These are phyloP conservation scores for Cirrhinus mrigala DNA, from an alignment of 2,797 vertebrate species.

Conservation along the genomic window DNA sequence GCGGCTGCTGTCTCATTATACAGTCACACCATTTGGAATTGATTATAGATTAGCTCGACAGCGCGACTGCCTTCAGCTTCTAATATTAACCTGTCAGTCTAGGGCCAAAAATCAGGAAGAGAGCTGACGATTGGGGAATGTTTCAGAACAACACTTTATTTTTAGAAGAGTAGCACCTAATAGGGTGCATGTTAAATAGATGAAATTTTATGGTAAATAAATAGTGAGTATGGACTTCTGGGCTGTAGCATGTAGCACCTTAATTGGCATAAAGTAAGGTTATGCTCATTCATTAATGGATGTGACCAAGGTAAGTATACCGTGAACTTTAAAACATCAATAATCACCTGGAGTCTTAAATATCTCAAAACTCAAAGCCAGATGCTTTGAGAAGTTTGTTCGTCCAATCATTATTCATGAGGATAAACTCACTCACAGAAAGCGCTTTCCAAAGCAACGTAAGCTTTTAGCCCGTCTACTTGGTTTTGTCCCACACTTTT, in stretches of 20 bases:
- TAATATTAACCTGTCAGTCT: conserved; percentile 38
- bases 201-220: background rate
- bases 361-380: conserved; percentile 5
- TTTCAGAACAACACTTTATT: background rate
- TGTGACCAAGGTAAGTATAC: background rate
- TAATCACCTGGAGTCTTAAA: conserved; percentile 9
- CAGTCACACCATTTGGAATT: conserved; percentile 37
- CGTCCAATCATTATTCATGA: conserved; percentile 54
- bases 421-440: conserved; percentile 38
- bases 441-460: conserved; percentile 21
- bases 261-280: background rate
- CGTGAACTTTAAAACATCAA: conserved; percentile 3
- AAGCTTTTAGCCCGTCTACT: conserved; percentile 39
- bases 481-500: conserved; percentile 56
- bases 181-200: background rate
- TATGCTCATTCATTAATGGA: background rate
- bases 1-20: conserved; percentile 31
- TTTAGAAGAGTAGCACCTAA: background rate
- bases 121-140: background rate
- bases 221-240: background rate
- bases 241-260: background rate
- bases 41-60: conserved; percentile 38
- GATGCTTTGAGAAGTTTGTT: conserved; percentile 17
- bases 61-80: conserved; percentile 3
- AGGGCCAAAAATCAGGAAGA: background rate